These are phyloP conservation scores for Solen grandis DNA, from an alignment of 1,140 invertebrate genomes.

Conservation along the genomic window DNA sequence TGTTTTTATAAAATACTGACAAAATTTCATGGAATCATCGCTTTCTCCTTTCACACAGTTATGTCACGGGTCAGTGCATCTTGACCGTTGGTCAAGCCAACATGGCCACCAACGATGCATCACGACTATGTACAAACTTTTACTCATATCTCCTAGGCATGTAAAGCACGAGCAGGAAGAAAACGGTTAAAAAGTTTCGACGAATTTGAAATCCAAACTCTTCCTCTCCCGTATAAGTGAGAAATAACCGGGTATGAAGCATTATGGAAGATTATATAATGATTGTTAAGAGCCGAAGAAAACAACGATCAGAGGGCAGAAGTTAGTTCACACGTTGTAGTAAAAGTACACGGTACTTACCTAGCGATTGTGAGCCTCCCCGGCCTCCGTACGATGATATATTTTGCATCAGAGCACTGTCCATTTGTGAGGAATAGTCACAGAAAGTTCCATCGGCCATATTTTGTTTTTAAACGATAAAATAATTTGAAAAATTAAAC, in stretches of 20 bases:
- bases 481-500: conserved; percentile 21
- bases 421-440: conserved; percentile 42
- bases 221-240: too few species aligned
- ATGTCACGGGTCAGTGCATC: conserved; percentile 39
- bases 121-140: not conserved
- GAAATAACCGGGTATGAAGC: too few species aligned
- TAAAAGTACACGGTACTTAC: conserved; percentile 39
- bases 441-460: conserved; percentile 52
- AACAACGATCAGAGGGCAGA: conserved; percentile 48
- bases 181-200: too few species aligned
- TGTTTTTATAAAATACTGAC: too few species aligned
- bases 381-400: conserved; percentile 24
- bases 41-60: too few species aligned
- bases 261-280: conserved; percentile 56
- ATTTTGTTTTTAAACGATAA: conserved; percentile 30
- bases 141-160: not conserved
- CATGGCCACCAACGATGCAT: conserved; percentile 39
- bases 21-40: too few species aligned
- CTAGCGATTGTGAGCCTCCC: conserved; percentile 25
- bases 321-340: conserved; percentile 19
- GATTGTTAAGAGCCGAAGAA: conserved; percentile 31
- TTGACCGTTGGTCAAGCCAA: conserved; percentile 48
- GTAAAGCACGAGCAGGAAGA: too few species aligned
- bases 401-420: conserved; percentile 40
- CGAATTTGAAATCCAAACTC: too few species aligned